Percentiles rank a stretch among this genome's conserved stretches.
phyloP scores from a whole-genome alignment of 2,797 vertebrate genomes.

The Halcyon leucocephala region DNA sequence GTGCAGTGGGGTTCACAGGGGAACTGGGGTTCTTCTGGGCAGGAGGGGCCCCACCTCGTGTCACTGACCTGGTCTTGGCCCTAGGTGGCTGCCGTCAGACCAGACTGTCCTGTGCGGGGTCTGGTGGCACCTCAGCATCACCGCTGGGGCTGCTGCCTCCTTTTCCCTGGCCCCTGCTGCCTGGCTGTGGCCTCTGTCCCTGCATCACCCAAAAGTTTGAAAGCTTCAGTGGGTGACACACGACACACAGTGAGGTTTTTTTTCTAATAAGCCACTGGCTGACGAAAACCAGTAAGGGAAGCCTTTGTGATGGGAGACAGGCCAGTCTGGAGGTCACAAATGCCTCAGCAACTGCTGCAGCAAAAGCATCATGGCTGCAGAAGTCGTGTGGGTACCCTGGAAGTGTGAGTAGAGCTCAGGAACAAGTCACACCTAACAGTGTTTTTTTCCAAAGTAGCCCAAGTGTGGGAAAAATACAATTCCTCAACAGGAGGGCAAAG shows the following conservation, averaged over 20 bases:
- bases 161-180: not conserved
- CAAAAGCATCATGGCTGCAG: not conserved
- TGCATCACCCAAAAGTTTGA: accelerated
- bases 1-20: accelerated
- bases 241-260: not conserved
- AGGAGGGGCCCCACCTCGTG: accelerated
- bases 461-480: not conserved
- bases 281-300: not conserved
- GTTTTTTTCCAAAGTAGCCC: accelerated
- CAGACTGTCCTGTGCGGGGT: not conserved
- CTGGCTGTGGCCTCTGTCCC: not conserved
- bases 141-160: not conserved
- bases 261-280: not conserved
- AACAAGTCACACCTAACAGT: not conserved
- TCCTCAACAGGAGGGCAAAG: not conserved
- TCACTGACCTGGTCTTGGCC: not conserved
- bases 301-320: not conserved
- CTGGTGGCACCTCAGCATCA: not conserved
- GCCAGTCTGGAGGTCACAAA: not conserved
- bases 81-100: accelerated
- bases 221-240: not conserved
- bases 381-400: not conserved
- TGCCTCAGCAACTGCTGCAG: not conserved
- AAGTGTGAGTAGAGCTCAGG: not conserved
- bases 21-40: not conserved